Evolutionary conservation across 2,113 vertebrate species (phyloP).

Genomic region (Clarias macrocephalus): DNA sequence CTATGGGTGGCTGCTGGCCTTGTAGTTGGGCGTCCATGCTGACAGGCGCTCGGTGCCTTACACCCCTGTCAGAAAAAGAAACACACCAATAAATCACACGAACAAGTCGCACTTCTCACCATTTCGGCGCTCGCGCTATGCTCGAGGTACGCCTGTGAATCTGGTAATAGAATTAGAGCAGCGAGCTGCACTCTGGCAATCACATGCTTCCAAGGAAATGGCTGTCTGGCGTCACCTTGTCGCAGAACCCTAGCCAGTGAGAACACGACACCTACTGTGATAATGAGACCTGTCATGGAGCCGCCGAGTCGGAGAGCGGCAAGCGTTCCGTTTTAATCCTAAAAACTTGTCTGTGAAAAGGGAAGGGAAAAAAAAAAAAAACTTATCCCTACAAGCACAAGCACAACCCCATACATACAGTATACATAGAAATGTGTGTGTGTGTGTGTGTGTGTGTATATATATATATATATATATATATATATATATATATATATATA

Average conservation of each 20-base stretch:
- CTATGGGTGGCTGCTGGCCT: constrained; percentile 83
- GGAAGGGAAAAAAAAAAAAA: not conserved
- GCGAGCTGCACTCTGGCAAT: constrained; percentile 36
- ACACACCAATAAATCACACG: constrained; percentile 49
- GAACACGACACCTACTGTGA: constrained; percentile 53
- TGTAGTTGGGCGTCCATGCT: constrained; percentile 90
- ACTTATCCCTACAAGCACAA: not conserved
- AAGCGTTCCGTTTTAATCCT: constrained; percentile 35
- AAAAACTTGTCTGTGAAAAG: constrained; percentile 19
- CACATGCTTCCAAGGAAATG: constrained; percentile 35
- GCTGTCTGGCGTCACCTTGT: constrained; percentile 43
- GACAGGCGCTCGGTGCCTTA: constrained; percentile 63
- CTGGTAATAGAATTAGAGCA: constrained; percentile 51
- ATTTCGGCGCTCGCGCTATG: constrained; percentile 21
- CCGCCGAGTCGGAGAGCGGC: constrained; percentile 17
- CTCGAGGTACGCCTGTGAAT: constrained; percentile 26
- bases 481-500: not conserved
- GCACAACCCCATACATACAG: not conserved
- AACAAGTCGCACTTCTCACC: constrained; percentile 38
- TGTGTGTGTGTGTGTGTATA: no score
- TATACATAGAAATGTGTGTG: not conserved
- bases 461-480: not conserved
- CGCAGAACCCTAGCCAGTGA: constrained; percentile 35
- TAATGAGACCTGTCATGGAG: constrained; percentile 51
- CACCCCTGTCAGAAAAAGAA: constrained; percentile 72